These are phyloP conservation scores for Thomomys bottae DNA, from an alignment of 2,113 vertebrate genomes.

Conservation along the genomic window DNA sequence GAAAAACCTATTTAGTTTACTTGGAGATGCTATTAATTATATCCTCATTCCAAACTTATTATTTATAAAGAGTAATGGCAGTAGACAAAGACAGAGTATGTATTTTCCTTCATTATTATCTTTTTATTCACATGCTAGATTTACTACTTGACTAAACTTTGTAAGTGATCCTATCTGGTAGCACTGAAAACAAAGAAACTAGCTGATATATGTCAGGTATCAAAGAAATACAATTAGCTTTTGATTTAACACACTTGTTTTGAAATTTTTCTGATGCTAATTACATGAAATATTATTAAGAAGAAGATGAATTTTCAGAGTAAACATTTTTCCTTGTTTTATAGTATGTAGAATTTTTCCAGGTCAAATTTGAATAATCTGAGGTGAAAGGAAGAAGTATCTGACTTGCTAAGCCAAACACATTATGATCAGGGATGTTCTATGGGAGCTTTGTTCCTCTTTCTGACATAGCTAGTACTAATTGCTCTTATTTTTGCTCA, in stretches of 20 bases:
- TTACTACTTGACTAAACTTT: slow-evolving; percentile 13
- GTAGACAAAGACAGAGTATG: not conserved
- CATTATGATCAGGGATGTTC: not conserved
- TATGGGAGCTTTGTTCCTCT: not conserved
- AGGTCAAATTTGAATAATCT: not conserved
- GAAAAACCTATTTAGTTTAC: not conserved
- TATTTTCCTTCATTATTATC: not conserved
- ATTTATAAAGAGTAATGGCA: not conserved
- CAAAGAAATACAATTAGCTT: not conserved
- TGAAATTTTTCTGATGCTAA: not conserved
- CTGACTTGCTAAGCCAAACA: slow-evolving; percentile 2
- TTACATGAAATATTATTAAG: not conserved
- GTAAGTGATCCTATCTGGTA: slow-evolving; percentile 4
- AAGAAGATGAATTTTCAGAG: not conserved
- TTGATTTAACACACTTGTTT: not conserved
- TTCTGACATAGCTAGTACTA: not conserved
- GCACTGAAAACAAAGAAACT: not conserved
- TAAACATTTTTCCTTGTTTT: not conserved
- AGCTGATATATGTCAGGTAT: not conserved
- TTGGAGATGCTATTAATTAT: not conserved
- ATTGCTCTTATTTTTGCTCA: not conserved
- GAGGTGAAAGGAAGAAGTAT: not conserved
- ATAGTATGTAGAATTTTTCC: not conserved
- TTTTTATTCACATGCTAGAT: not conserved
- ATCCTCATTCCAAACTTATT: not conserved